Conservation (phyloP, 2,888 invertebrate species). For the Diploptera punctata region DNA sequence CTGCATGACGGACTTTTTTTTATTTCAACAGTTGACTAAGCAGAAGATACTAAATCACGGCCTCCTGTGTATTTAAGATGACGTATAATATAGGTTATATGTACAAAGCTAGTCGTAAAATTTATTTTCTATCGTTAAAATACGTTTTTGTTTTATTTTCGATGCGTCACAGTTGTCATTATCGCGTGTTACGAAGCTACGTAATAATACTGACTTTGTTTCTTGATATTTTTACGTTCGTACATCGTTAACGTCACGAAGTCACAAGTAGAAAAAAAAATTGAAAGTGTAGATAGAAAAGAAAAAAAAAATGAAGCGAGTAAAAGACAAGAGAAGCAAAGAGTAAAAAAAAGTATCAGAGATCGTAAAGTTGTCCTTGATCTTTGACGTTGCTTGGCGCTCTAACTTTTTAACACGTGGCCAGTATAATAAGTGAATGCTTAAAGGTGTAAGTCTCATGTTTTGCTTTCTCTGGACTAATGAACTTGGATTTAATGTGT, state of each 20-base stretch:
- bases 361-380: constrained; percentile 29
- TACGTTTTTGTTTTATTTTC: background rate
- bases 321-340: background rate
- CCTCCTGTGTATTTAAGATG: background rate
- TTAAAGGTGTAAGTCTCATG: background rate
- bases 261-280: background rate
- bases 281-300: too few species aligned
- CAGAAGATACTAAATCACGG: background rate
- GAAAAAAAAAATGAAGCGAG: background rate
- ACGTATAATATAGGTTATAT: background rate
- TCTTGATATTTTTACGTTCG: background rate
- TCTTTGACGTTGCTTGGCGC: constrained; percentile 21
- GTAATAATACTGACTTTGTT: background rate
- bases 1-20: too few species aligned
- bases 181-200: background rate
- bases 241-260: background rate
- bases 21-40: too few species aligned
- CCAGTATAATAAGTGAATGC: background rate
- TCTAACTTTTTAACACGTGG: constrained; percentile 24
- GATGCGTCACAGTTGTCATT: background rate
- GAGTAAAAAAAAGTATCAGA: background rate
- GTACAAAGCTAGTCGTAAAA: background rate
- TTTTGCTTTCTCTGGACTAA: background rate
- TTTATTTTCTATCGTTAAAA: background rate
- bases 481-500: background rate